phyloP scores from a whole-genome alignment of 2,888 invertebrate genomes.

The Eristalis pertinax region DNA sequence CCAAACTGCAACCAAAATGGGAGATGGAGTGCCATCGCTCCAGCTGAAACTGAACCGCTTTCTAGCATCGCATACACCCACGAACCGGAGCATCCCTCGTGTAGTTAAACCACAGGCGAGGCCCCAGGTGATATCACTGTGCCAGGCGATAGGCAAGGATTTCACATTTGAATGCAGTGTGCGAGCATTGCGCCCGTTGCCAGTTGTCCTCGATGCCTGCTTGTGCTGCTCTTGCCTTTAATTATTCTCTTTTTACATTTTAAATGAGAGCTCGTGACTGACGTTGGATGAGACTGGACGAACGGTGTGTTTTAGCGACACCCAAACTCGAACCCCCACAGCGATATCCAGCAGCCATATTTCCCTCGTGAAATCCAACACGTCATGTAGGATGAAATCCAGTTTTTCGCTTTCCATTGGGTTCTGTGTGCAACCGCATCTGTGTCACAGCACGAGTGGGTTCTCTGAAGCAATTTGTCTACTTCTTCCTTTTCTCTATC shows the following conservation, averaged over 20 bases:
- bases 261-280: constrained; percentile 42
- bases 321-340: neutral
- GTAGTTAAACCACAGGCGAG: constrained; percentile 27
- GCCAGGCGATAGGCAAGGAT: constrained; percentile 14
- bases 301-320: neutral
- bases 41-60: constrained; percentile 3
- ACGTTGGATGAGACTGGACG: constrained; percentile 11
- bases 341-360: constrained; percentile 21
- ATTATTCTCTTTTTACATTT: constrained; percentile 66
- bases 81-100: neutral
- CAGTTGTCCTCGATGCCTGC: constrained; percentile 14
- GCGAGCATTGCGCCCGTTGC: neutral
- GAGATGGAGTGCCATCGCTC: constrained; percentile 19
- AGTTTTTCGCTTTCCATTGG: constrained; percentile 1
- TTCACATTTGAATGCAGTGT: constrained; percentile 39
- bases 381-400: constrained; percentile 42
- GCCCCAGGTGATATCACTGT: constrained; percentile 43
- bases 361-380: constrained; percentile 19
- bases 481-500: neutral
- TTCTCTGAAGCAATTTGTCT: constrained; percentile 53
- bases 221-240: constrained; percentile 43
- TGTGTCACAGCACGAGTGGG: constrained; percentile 47
- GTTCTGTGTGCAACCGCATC: constrained; percentile 35
- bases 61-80: constrained; percentile 10
- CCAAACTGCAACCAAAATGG: constrained; percentile 42